These are phyloP conservation scores for Philotrypesis tridentata DNA, from an alignment of 1,140 invertebrate genomes.

Conservation along the genomic window DNA sequence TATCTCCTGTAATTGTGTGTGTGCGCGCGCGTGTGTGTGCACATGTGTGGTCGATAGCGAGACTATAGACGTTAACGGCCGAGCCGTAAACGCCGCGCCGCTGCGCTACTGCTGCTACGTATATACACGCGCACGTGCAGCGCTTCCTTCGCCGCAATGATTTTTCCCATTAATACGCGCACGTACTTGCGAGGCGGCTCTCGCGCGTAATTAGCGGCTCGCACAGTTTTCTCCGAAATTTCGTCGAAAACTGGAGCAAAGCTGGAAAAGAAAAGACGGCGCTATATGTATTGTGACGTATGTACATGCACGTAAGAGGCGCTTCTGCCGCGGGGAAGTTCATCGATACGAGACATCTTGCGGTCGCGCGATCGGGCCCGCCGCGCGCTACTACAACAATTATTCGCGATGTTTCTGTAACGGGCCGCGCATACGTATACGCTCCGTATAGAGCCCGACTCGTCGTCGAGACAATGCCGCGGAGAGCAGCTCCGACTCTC, in stretches of 20 bases:
- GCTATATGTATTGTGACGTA: too few relatives aligned
- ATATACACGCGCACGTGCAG: not conserved
- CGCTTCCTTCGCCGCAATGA: not conserved
- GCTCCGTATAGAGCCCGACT: too few relatives aligned
- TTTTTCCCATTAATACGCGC: conserved; percentile 24
- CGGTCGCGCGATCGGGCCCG: not conserved
- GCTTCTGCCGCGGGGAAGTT: not conserved
- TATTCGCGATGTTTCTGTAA: conserved; percentile 21
- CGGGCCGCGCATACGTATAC: conserved; percentile 11
- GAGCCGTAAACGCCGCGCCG: conserved; percentile 19
- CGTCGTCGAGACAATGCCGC: conserved; percentile 25
- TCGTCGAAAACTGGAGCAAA: not conserved
- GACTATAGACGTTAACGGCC: conserved; percentile 12
- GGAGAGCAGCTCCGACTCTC: not conserved
- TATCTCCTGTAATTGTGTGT: too few relatives aligned
- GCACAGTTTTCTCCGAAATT: conserved; percentile 14
- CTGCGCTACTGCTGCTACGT: too few relatives aligned
- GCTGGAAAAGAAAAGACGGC: too few relatives aligned
- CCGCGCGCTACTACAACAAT: not conserved
- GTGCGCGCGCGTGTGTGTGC: conserved; percentile 59
- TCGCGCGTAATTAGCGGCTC: conserved; percentile 8
- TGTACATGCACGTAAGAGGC: not conserved
- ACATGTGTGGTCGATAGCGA: conserved; percentile 28
- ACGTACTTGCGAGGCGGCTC: too few relatives aligned
- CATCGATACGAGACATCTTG: conserved; percentile 9